Percentiles rank a stretch among this genome's conserved stretches.
Evolutionary conservation across 2,888 invertebrate species (phyloP).

Genomic region (Ashinkailepas kermadecensis): DNA sequence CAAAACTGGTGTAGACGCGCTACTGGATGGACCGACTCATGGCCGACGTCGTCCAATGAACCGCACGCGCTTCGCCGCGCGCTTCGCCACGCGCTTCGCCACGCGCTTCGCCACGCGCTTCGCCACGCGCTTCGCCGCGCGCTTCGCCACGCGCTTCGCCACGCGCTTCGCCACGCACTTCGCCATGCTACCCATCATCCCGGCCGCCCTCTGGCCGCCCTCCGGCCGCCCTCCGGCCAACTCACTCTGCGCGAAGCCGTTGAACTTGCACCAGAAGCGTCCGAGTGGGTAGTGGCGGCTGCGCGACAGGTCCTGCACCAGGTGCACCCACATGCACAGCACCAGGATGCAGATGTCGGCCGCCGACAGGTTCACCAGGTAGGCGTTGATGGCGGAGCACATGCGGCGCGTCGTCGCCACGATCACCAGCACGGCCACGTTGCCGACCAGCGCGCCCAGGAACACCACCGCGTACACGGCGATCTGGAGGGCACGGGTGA

Average conservation of each 20-base stretch:
- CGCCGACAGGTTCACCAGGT: constrained; percentile 38
- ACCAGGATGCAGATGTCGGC: constrained; percentile 39
- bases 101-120: too few relatives aligned
- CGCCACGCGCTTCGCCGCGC: too few relatives aligned
- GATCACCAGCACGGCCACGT: constrained; percentile 37
- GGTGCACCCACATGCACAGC: constrained; percentile 39
- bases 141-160: too few relatives aligned
- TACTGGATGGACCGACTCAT: too few relatives aligned
- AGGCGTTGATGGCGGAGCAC: constrained; percentile 38
- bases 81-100: too few relatives aligned
- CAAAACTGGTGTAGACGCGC: too few relatives aligned
- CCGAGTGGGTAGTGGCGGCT: constrained; percentile 37
- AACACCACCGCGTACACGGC: constrained; percentile 36
- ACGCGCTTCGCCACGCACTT: too few relatives aligned
- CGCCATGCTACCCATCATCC: too few relatives aligned
- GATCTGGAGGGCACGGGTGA: neutral
- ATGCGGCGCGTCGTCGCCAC: constrained; percentile 37
- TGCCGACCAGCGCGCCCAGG: constrained; percentile 37
- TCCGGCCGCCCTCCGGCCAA: neutral
- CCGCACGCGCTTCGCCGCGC: too few relatives aligned
- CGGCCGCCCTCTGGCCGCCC: too few relatives aligned
- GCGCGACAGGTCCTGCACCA: constrained; percentile 36
- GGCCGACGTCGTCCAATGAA: too few relatives aligned
- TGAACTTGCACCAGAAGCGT: constrained; percentile 38
- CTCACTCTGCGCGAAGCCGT: constrained; percentile 40